A percentile compares a stretch with the other conserved stretches of the same genome.
Evolutionary conservation across 2,888 invertebrate genomes (phyloP).

Genomic region (Tineola bisselliella): DNA sequence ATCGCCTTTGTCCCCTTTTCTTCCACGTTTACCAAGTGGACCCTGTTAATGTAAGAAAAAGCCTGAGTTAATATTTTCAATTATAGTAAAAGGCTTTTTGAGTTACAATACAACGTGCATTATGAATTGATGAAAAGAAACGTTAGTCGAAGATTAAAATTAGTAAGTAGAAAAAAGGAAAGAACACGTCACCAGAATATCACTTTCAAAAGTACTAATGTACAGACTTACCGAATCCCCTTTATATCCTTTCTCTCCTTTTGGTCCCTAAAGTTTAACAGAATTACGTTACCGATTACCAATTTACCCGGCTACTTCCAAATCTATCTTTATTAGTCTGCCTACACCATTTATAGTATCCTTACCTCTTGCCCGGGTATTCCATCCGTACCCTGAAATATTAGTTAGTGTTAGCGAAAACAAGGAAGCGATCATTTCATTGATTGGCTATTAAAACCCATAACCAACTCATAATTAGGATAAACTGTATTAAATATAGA

Average conservation of each 20-base stretch:
- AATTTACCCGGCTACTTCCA: neutral
- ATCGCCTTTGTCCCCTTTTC: slow-evolving; percentile 91
- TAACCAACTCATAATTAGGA: neutral
- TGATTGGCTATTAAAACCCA: no score
- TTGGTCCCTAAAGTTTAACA: slow-evolving; percentile 77
- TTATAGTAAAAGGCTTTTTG: no score
- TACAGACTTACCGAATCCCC: slow-evolving; percentile 79
- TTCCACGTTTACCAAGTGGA: slow-evolving; percentile 87
- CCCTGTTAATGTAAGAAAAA: slow-evolving; percentile 67
- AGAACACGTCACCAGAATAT: neutral
- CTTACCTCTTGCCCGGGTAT: slow-evolving; percentile 91
- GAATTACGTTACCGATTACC: neutral
- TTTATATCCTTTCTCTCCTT: slow-evolving; percentile 89
- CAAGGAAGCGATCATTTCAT: no score
- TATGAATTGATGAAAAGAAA: slow-evolving; percentile 11
- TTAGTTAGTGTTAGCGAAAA: neutral
- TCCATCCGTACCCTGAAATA: slow-evolving; percentile 89
- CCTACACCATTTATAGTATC: neutral
- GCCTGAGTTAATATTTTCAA: no score
- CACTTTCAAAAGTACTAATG: neutral
- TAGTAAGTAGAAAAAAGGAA: neutral
- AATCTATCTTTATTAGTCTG: neutral
- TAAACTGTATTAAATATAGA: neutral
- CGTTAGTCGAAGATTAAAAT: slow-evolving; percentile 7
- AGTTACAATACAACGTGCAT: neutral